Conservation (phyloP, 92 coral and sea anemone genomes). For the Palythoa grandis region DNA sequence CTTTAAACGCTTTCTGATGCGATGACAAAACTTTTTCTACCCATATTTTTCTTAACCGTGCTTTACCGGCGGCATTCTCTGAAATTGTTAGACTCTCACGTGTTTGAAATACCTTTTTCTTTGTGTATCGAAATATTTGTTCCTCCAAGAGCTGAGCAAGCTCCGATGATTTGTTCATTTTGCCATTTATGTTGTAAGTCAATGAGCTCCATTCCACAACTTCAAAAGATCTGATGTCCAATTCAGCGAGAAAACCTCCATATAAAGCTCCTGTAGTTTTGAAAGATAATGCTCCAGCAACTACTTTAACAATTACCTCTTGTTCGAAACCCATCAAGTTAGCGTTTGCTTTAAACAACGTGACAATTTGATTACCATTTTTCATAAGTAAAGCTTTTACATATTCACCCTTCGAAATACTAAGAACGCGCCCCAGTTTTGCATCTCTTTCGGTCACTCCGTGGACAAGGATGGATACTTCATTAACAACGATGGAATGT, state of each 20-base stretch:
- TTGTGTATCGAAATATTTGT: neutral
- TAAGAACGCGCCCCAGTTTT: neutral
- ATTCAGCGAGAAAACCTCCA: neutral
- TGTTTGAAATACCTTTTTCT: neutral
- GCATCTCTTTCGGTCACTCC: neutral
- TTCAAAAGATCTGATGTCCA: neutral
- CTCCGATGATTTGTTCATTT: neutral
- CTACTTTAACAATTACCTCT: neutral
- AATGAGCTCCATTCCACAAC: neutral
- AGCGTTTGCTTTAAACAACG: neutral
- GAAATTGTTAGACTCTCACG: neutral
- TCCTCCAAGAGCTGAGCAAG: neutral
- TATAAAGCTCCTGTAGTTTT: neutral
- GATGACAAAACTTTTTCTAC: neutral
- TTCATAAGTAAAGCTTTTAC: neutral
- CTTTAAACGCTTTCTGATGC: neutral
- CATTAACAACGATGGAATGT: neutral
- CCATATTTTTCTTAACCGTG: neutral
- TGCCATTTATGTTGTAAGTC: neutral
- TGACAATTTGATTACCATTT: neutral
- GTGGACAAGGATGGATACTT: neutral
- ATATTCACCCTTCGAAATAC: neutral
- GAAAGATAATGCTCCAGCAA: neutral
- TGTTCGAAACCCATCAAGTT: neutral
- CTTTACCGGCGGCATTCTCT: neutral